Base-by-base conservation (phyloP, 2,797 vertebrate species). In the Chromobotia macracanthus region DNA sequence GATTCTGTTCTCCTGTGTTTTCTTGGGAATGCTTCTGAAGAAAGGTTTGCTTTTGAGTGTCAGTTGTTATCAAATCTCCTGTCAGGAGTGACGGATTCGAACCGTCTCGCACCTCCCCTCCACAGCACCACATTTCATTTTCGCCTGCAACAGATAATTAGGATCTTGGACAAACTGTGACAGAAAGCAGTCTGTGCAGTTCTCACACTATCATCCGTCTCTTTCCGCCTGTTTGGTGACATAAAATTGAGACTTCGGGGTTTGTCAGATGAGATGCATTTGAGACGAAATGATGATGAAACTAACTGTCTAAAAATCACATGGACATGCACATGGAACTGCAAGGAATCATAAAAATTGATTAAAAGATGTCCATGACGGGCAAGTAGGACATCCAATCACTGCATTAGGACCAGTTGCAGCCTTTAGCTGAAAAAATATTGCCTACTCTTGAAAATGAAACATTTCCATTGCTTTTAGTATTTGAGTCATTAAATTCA, bases 31-130 rank as follows among this genome's bases (percentile, higher is more conserved):
- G 48, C 28, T 46, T 41, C 23, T 23, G 72, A 72, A 55, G n/a
- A 71, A 58, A 28, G 9, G 38, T n/a, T n/a, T 0, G n/a, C 28
- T 18, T 60, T 38, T 65, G 60, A 67, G 58, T n/a, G 69, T 74
- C 83, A 60, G 72, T 76, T 80, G 84, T 85, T 84, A 85, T 73
- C 38, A 5, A 80, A 65, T 50, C 73, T 80, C 79, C 83, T 25
- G 69, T 88, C 86, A 88, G 88, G 75, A 85, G 85, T 68, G 85
- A 87, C 73, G 38, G 75, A 70, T 23, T 70, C 75, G 21, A 12
- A 41, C 68, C 25, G 44, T 68, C 67, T 68, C 56, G 2, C 72
- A 38, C 72, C 31, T 67, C 69, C 11, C 44, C 5, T 53, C 38
- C 4, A 6, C 46, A 15, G 58, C 56, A 69, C 25, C 48, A 19